A percentile compares a stretch with the other conserved stretches of the same genome.
These are phyloP conservation scores for Morphnarchus princeps DNA, from an alignment of 2,113 vertebrate genomes.

Conservation along the genomic window DNA sequence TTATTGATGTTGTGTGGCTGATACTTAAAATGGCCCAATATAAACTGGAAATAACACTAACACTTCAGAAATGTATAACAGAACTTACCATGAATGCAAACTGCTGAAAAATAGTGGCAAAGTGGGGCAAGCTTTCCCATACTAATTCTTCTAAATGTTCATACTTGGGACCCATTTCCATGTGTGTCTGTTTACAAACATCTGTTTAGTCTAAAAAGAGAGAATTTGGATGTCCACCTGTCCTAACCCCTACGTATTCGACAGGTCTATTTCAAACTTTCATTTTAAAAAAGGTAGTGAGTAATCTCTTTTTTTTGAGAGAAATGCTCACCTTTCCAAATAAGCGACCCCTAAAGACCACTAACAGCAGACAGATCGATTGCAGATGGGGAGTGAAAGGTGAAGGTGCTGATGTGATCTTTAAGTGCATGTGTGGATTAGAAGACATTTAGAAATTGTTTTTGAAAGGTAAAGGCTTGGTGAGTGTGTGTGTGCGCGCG, in stretches of 20 bases:
- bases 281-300: neutral
- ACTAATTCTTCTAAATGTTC: neutral
- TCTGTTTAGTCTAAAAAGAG: neutral
- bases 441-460: neutral
- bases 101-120: neutral
- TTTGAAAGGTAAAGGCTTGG: neutral
- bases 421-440: neutral
- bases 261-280: neutral
- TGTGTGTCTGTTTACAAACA: neutral
- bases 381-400: neutral
- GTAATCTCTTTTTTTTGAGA: neutral
- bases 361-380: neutral
- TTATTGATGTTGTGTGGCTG: neutral
- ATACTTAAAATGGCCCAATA: neutral
- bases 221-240: neutral
- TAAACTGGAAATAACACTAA: neutral
- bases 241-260: fast-evolving
- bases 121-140: fast-evolving
- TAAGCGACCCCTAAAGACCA: neutral
- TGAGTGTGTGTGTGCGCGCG: fast-evolving
- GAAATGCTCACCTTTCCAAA: neutral
- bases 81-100: neutral
- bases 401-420: neutral
- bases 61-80: neutral
- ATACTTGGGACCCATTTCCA: neutral